phyloP scores from a whole-genome alignment of 2,113 vertebrate species.

The Strix aluco region DNA sequence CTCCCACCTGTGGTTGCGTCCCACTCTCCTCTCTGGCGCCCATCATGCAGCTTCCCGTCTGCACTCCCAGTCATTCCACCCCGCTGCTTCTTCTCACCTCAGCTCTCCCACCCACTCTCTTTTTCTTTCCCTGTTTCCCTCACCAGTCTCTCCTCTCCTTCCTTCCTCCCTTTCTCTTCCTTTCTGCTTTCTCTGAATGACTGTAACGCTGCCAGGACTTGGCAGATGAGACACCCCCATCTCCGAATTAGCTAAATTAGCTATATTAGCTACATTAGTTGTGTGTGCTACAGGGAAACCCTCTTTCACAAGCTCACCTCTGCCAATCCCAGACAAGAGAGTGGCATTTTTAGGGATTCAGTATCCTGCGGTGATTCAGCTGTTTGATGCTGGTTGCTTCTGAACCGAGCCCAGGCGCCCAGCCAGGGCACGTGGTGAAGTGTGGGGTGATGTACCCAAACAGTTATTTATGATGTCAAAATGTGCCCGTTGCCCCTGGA shows the following conservation, averaged over 20 bases:
- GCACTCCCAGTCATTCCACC: neutral
- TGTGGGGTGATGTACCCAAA: accelerated
- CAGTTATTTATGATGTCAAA: neutral
- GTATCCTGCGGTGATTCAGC: neutral
- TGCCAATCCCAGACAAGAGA: neutral
- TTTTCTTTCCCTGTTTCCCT: neutral
- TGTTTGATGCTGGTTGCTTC: neutral
- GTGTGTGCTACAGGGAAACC: neutral
- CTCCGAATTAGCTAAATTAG: neutral
- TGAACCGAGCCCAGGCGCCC: accelerated
- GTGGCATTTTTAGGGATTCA: neutral
- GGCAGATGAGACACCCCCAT: neutral
- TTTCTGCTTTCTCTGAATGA: neutral
- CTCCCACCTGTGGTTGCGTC: neutral
- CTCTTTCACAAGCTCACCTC: neutral
- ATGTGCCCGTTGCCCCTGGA: neutral
- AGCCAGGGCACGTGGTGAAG: neutral
- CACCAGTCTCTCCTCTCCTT: neutral
- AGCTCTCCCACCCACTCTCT: neutral
- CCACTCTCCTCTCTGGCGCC: neutral
- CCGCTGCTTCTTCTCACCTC: neutral
- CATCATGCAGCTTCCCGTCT: neutral
- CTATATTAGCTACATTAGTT: neutral
- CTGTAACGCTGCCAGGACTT: neutral
- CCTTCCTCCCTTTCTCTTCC: neutral